Conservation (phyloP, 2,888 invertebrate genomes). For the Atherix ibis region DNA sequence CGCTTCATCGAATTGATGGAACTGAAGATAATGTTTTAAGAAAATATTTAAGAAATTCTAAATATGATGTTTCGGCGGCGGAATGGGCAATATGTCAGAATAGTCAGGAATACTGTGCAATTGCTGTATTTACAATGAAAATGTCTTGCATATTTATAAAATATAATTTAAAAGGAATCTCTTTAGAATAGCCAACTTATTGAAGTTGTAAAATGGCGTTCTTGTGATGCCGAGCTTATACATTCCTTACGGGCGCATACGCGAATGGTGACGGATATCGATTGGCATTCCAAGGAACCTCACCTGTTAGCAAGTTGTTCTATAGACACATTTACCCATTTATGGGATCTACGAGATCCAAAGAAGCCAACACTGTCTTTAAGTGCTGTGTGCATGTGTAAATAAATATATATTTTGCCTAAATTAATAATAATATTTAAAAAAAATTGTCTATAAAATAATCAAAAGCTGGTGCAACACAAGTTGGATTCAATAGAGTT, state of each 20-base stretch:
- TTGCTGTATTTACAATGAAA: slow-evolving; percentile 49
- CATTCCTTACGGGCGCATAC: slow-evolving; percentile 67
- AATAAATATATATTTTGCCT: slow-evolving; percentile 1
- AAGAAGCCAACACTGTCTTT: slow-evolving; percentile 69
- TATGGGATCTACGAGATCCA: slow-evolving; percentile 84
- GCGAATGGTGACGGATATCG: slow-evolving; percentile 74
- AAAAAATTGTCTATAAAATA: neutral
- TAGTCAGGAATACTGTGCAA: slow-evolving; percentile 67
- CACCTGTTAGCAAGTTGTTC: slow-evolving; percentile 75
- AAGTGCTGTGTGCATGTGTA: slow-evolving; percentile 67
- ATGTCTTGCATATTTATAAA: neutral
- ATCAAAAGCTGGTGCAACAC: slow-evolving; percentile 77
- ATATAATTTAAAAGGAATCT: slow-evolving; percentile 4
- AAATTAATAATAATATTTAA: neutral
- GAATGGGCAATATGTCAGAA: slow-evolving; percentile 79
- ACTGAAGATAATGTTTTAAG: slow-evolving; percentile 39
- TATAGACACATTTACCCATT: slow-evolving; percentile 81
- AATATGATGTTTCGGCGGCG: slow-evolving; percentile 83
- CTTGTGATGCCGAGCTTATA: slow-evolving; percentile 52
- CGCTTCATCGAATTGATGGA: slow-evolving; percentile 56
- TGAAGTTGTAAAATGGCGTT: slow-evolving; percentile 69
- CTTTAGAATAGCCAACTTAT: slow-evolving; percentile 69
- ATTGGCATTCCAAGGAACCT: slow-evolving; percentile 73
- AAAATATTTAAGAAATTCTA: slow-evolving; percentile 73
- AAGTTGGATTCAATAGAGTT: slow-evolving; percentile 86